These are phyloP conservation scores for Neodiprion virginianus DNA, from an alignment of 1,140 invertebrate genomes.

Conservation along the genomic window DNA sequence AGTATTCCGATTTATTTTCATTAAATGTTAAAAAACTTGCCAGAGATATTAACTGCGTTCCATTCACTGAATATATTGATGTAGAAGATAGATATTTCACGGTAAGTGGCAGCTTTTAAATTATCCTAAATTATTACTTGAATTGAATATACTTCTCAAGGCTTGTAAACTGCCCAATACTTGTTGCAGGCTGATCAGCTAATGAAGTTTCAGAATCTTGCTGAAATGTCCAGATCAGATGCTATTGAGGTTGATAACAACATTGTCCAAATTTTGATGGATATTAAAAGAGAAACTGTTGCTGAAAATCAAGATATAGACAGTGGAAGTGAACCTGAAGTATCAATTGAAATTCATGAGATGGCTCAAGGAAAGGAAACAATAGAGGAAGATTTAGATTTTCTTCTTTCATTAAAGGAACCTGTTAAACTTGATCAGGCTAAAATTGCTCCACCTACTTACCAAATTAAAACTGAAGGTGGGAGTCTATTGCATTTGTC, in stretches of 20 bases:
- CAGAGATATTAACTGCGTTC: constrained; percentile 39
- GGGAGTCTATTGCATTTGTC: constrained; percentile 22
- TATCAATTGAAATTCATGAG: neutral
- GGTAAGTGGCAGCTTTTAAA: constrained; percentile 32
- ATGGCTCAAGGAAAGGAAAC: neutral
- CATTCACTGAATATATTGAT: constrained; percentile 38
- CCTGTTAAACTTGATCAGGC: constrained; percentile 30
- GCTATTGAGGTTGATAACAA: constrained; percentile 22
- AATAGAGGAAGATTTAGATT: constrained; percentile 44
- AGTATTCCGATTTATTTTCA: constrained; percentile 41
- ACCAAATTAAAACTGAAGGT: constrained; percentile 24
- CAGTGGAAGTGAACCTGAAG: neutral
- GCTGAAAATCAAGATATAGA: constrained; percentile 12
- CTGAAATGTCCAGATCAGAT: constrained; percentile 32
- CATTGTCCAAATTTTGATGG: neutral
- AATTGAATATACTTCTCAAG: constrained; percentile 4
- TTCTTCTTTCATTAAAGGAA: constrained; percentile 45
- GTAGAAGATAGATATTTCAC: constrained; percentile 41
- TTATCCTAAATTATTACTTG: constrained; percentile 3
- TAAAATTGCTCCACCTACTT: constrained; percentile 13
- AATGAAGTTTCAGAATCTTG: constrained; percentile 37
- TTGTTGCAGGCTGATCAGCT: constrained; percentile 41
- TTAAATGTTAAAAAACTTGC: constrained; percentile 40
- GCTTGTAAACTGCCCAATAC: constrained; percentile 15
- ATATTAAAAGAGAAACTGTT: neutral